These are phyloP conservation scores for Stigmatopora nigra DNA, from an alignment of 2,113 vertebrate genomes.

Conservation along the genomic window DNA sequence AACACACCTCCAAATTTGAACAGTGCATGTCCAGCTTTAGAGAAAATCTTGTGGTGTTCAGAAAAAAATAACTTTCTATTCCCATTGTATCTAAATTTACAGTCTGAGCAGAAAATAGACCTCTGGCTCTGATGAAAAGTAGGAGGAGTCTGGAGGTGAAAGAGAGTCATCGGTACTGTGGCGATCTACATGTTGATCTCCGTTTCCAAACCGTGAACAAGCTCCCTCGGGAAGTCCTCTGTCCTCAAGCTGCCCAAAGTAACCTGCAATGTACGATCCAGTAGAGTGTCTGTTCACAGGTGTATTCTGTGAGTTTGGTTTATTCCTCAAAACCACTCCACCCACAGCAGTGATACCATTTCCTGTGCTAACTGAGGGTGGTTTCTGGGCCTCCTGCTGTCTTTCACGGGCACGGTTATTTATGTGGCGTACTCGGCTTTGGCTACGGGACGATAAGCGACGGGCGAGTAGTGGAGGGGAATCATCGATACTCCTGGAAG, in stretches of 20 bases:
- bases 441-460: conserved; percentile 89
- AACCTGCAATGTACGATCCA: conserved; percentile 87
- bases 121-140: conserved; percentile 79
- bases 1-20: not conserved
- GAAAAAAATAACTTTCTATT: conserved; percentile 18
- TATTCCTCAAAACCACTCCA: conserved; percentile 78
- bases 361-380: conserved; percentile 37
- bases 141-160: conserved; percentile 63
- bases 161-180: conserved; percentile 60
- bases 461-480: conserved; percentile 77
- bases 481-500: conserved; percentile 52
- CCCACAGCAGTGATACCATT: conserved; percentile 18
- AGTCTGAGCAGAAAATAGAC: conserved; percentile 87
- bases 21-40: not conserved
- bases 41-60: conserved; percentile 10
- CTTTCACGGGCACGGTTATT: conserved; percentile 87
- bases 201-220: conserved; percentile 67
- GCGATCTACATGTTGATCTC: conserved; percentile 67
- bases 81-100: not conserved
- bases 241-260: conserved; percentile 73
- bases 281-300: conserved; percentile 84
- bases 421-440: conserved; percentile 92
- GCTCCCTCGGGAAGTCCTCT: conserved; percentile 84
- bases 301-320: conserved; percentile 59
- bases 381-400: conserved; percentile 84